A percentile compares a stretch with the other conserved stretches of the same genome.
These are phyloP conservation scores for Chelonia mydas DNA, from an alignment of 2,797 vertebrate species.

Conservation along the genomic window DNA sequence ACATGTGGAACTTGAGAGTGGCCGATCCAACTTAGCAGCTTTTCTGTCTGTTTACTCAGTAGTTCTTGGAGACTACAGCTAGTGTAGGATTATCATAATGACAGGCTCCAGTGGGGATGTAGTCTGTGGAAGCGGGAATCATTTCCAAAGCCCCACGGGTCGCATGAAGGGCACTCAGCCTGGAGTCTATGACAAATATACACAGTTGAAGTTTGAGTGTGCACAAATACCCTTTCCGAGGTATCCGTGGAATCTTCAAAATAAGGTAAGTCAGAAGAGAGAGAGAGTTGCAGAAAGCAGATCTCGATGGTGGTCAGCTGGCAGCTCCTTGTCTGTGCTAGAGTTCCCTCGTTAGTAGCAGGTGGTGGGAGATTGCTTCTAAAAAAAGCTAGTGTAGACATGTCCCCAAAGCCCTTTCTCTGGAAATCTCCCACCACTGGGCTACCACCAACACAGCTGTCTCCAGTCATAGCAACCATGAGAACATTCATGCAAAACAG, in stretches of 20 bases:
- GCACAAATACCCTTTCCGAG: neutral
- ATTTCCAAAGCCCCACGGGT: conserved; percentile 7
- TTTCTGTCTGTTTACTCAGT: conserved; percentile 47
- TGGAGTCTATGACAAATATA: neutral
- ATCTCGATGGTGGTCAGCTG: neutral
- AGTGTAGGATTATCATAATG: conserved; percentile 42
- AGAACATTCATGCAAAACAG: neutral
- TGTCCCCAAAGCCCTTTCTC: neutral
- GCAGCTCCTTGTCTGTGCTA: neutral
- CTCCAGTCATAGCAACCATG: neutral
- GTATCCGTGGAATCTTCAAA: neutral
- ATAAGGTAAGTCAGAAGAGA: neutral
- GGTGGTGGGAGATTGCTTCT: neutral
- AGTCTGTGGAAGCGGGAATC: neutral
- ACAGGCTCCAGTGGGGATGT: neutral
- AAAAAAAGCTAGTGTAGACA: neutral
- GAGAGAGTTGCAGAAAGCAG: neutral
- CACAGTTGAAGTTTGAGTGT: neutral
- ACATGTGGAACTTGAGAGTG: conserved; percentile 42
- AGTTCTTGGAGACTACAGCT: conserved; percentile 33
- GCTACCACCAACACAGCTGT: neutral
- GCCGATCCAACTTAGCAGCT: neutral
- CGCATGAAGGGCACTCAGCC: conserved; percentile 19
- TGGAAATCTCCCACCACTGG: neutral
- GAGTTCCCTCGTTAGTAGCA: neutral